Base-by-base conservation (phyloP, 1,140 invertebrate genomes). In the Drosophila dunni region DNA sequence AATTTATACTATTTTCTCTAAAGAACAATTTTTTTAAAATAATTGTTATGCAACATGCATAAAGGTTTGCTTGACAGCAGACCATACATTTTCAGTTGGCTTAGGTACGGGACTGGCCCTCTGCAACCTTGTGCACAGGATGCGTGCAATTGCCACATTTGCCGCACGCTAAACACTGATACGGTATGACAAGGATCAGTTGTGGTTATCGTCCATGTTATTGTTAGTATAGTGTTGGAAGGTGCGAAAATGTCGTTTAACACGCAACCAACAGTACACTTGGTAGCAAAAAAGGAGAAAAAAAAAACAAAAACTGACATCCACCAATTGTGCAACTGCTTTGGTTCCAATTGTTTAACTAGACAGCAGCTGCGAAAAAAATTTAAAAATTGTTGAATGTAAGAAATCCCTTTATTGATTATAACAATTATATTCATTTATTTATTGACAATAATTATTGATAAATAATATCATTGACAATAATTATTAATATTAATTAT, bases 71-170 rank as follows among this genome's bases (percentile, higher is more conserved):
- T 20, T 20, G 17, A 20, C 17, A 20, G 1, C 17, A 20, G 17
- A 20, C 17, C 17, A 20, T 20, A 20, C 17, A 20, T 20, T 20
- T 20, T 20, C 17, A 20, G 2, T 20, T 20, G 17, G 17, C 1
- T 20, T 20, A 20, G 17, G 17, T 20, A 2, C 17, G 17, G 17
- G 17, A 20, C 17, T 20, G 17, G 17, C 17, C 17, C 17, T 2
- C 17, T 20, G 17, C 44, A 64, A 57, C 13, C 13, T 17, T 45
- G 29, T 29, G 65, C 20, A 13, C 42, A 63, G 68, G 54, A 75
- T 83, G 83, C 84, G 84, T 88, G 84, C 69, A 79, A 62, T 63
- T 70, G 67, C 75, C 77, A 80, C 83, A 88, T 88, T 88, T 83
- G 76, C 72, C 76, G 64, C 57, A 9, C 63, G 58, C 46, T 64